Evolutionary conservation across 2,113 vertebrate species (phyloP).

Genomic region (Isurus oxyrinchus): DNA sequence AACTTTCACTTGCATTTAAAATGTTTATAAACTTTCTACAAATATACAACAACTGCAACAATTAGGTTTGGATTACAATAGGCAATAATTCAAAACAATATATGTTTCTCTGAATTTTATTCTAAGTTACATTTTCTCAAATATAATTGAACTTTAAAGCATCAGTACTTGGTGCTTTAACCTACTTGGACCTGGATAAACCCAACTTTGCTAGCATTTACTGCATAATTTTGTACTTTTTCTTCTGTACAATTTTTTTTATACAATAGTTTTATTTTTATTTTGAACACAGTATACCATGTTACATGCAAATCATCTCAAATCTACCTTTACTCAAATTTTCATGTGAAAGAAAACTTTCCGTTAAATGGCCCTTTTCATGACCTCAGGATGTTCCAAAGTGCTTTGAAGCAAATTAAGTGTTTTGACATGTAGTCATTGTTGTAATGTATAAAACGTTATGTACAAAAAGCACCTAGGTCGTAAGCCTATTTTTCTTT

Average conservation of each 20-base stretch:
- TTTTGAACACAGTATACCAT: background rate
- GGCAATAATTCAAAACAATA: background rate
- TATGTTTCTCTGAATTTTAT: conserved; percentile 7
- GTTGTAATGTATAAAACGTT: background rate
- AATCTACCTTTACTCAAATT: background rate
- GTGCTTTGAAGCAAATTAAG: background rate
- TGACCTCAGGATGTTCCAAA: background rate
- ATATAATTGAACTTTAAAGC: background rate
- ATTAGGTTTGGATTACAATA: background rate
- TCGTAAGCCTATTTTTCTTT: background rate
- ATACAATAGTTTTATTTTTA: background rate
- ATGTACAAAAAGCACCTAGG: background rate
- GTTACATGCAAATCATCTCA: background rate
- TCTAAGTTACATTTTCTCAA: background rate
- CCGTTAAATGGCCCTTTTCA: background rate
- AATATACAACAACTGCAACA: background rate
- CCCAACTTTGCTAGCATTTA: conserved; percentile 7
- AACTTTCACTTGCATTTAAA: background rate
- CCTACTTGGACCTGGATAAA: background rate
- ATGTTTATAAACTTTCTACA: background rate
- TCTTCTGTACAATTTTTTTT: background rate
- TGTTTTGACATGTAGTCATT: background rate
- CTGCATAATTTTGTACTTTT: background rate
- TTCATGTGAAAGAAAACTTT: background rate
- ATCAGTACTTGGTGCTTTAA: background rate